A percentile compares a stretch with the other conserved stretches of the same genome.
Evolutionary conservation across 2,797 vertebrate species (phyloP).

Genomic region (Smutsia gigantea): DNA sequence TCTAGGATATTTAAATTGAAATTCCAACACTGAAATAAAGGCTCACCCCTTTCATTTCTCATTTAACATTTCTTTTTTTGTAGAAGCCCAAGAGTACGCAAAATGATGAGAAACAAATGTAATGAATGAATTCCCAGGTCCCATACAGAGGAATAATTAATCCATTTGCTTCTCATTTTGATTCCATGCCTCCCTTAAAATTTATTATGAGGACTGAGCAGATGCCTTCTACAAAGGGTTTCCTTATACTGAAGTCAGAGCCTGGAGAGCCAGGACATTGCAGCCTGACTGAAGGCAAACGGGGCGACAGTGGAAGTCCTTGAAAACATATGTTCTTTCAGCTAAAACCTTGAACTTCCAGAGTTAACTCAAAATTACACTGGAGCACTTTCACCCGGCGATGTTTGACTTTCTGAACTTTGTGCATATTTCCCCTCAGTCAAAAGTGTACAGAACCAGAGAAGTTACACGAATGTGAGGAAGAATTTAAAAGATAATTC

Average conservation of each 20-base stretch:
- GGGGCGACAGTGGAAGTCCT: slow-evolving; percentile 79
- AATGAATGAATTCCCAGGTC: slow-evolving; percentile 72
- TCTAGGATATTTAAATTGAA: neutral
- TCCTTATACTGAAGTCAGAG: slow-evolving; percentile 75
- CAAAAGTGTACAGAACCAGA: neutral
- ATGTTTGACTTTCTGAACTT: slow-evolving; percentile 34
- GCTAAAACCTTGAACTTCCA: slow-evolving; percentile 72
- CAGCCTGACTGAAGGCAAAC: slow-evolving; percentile 67
- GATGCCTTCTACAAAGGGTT: slow-evolving; percentile 79
- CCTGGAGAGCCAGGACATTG: slow-evolving; percentile 70
- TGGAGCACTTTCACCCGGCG: slow-evolving; percentile 21
- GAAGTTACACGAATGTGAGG: neutral
- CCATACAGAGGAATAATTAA: slow-evolving; percentile 77
- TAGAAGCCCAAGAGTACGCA: slow-evolving; percentile 43
- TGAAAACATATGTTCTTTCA: slow-evolving; percentile 84
- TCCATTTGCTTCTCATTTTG: slow-evolving; percentile 72
- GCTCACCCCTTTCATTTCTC: slow-evolving; percentile 44
- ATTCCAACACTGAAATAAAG: slow-evolving; percentile 1
- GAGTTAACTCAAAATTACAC: slow-evolving; percentile 66
- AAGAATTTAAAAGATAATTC: neutral
- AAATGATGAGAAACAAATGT: slow-evolving; percentile 37
- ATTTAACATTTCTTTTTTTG: slow-evolving; percentile 50
- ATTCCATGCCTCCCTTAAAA: slow-evolving; percentile 74
- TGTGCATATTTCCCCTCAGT: slow-evolving; percentile 1
- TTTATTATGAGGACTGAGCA: slow-evolving; percentile 78